Percentiles rank a stretch among this genome's conserved stretches.
Conservation (phyloP, 2,797 vertebrate species). For the Pseudopleuronectes americanus region DNA sequence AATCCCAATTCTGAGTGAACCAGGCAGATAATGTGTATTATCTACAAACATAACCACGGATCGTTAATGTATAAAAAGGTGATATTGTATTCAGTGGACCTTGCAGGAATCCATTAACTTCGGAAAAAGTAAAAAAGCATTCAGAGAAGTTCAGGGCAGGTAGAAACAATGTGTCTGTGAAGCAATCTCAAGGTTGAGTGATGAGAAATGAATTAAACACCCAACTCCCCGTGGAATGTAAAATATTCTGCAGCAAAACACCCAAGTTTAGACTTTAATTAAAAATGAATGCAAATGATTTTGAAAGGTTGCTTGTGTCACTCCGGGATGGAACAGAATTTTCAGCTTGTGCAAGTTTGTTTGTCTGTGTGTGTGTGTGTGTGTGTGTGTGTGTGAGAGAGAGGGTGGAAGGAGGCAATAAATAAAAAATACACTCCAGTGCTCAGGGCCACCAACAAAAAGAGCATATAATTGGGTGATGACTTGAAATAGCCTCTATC, state of each 20-base stretch:
- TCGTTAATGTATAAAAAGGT: too few relatives aligned
- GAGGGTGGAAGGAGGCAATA: slow-evolving; percentile 24
- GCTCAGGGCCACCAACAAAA: slow-evolving; percentile 67
- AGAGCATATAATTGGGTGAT: slow-evolving; percentile 69
- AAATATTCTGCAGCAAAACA: slow-evolving; percentile 56
- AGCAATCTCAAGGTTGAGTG: slow-evolving; percentile 44
- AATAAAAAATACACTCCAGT: slow-evolving; percentile 63
- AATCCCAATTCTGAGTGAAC: too few relatives aligned
- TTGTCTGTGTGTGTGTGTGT: slow-evolving; percentile 7
- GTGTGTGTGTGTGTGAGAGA: slow-evolving; percentile 1
- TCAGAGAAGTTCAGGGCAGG: too few relatives aligned
- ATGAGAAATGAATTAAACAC: slow-evolving; percentile 56
- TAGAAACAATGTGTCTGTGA: slow-evolving; percentile 19
- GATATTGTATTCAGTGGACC: too few relatives aligned
- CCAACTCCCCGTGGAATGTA: slow-evolving; percentile 11
- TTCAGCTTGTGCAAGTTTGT: slow-evolving; percentile 13
- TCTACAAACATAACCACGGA: too few relatives aligned
- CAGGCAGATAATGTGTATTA: too few relatives aligned
- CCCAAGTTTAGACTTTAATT: slow-evolving; percentile 60
- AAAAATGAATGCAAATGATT: slow-evolving; percentile 54
- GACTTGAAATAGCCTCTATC: slow-evolving; percentile 69
- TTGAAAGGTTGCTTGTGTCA: slow-evolving; percentile 41
- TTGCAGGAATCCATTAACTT: too few relatives aligned
- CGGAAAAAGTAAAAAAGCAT: too few relatives aligned
- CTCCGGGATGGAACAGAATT: slow-evolving; percentile 39